These are phyloP conservation scores for Spinus pinus DNA, from an alignment of 2,797 vertebrate genomes.

Conservation along the genomic window DNA sequence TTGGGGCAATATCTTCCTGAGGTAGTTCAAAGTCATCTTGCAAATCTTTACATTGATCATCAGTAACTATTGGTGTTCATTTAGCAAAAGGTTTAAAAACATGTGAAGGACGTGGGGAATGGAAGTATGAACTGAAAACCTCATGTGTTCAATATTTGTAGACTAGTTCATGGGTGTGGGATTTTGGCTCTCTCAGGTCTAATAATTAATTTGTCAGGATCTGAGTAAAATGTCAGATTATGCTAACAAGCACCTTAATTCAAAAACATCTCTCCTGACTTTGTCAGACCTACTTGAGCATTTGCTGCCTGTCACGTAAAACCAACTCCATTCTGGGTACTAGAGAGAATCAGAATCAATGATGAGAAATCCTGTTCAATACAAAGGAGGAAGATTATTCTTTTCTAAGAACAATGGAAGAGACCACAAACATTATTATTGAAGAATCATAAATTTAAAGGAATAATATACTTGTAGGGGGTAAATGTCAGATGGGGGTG, in stretches of 20 bases:
- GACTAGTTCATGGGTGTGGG: background rate
- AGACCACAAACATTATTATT: background rate
- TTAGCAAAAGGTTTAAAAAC: background rate
- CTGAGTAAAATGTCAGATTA: background rate
- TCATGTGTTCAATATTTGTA: accelerated
- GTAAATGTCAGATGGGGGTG: background rate
- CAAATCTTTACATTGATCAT: background rate
- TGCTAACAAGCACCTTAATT: background rate
- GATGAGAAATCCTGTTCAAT: background rate
- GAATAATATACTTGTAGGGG: background rate
- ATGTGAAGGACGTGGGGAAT: background rate
- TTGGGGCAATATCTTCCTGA: background rate
- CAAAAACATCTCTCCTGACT: background rate
- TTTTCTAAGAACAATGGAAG: background rate
- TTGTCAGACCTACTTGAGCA: background rate
- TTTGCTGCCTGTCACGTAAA: background rate
- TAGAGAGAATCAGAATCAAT: background rate
- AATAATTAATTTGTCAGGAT: background rate
- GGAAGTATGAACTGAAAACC: background rate
- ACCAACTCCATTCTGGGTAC: background rate
- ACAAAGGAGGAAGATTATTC: background rate
- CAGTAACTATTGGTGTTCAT: background rate
- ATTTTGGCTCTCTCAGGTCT: background rate
- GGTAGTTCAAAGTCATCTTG: background rate
- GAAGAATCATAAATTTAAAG: background rate